Evolutionary conservation across 2,113 vertebrate genomes (phyloP), one percentile per base, ranked within the genome.

Genomic region (Oreocharis arfaki): DNA sequence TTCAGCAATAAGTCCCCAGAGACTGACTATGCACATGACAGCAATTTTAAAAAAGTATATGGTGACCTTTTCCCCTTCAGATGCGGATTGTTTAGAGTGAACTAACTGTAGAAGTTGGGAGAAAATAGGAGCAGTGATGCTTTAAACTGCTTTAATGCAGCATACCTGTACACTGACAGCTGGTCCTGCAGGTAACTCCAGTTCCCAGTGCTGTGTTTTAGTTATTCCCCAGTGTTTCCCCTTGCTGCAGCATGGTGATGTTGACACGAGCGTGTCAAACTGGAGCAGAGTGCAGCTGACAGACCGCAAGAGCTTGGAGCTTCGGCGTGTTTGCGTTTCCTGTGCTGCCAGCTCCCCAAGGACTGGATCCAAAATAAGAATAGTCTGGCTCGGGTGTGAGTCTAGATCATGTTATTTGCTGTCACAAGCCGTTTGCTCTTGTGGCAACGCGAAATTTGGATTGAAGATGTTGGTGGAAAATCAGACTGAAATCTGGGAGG

Each of bases 211-310:
- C 76, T 56, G 0, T 27, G 22, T 20, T 84, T 16, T 4, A 44
- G 60, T 24, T 55, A 3, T 47, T 47, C 17, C 41, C 37, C 19
- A 7, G 16, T 8, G 22, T 20, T 76, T 35, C 37, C 42, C 32
- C 6, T 32, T 3, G 28, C 71, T 64, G 5, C 35, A 39, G 39
- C 13, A 0, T 21, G 44, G 27, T 2, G 5, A 4, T 33, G 57
- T 14, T 76, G 87, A 33, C 11, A 1, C 3, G 63, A 49, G 39
- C 11, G 0, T 23, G 41, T 59, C 90, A 30, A 11, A 76, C 20
- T 4, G 15, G 23, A 39, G 22, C 33, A 65, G 75, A 44, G 47
- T 2, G 42, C 1, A 22, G 65, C 5, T n/a, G 65, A 52, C 65
- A 41, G 75, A 10, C 50, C 13, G 5, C 0, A 3, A 56, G 64